Evolutionary conservation across 2,113 vertebrate species (phyloP), one percentile per base, ranked within the genome.

Genomic region (Astur gentilis): DNA sequence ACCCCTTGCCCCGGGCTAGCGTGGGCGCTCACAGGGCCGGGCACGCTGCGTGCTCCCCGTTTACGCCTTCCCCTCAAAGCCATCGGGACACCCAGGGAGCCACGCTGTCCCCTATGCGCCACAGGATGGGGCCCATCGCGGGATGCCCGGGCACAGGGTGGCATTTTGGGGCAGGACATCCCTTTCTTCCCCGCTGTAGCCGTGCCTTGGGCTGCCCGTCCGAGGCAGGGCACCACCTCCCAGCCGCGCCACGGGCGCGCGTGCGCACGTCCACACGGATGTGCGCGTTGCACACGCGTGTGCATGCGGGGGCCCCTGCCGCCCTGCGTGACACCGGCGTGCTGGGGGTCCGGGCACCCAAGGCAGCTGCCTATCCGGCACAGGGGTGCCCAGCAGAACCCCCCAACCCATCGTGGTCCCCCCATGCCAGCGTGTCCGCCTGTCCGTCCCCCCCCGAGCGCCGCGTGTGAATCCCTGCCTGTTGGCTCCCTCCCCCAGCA

Each of bases 401-500:
- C 77, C 90, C 14, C 5, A 14, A 27, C 55, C 50, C 81, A 1
- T 36, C 15, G 2, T 19, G 1, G 5, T 10, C 31, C 54, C 54
- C 36, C 85, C 64, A 16, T 70, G 94, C 91, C 89, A 26, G 93
- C 73, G 50, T 6, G 79, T 23, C 83, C 25, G 52, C 64, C 83
- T 66, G 36, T 16, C 83, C 61, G 34, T 16, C 83, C 61, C 36
- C 29, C 8, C 70, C 38, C 13, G 50, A 26, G 83, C 7, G 22
- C 88, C 44, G 84, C 54, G 55, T 70, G 83, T 82, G 89, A 77
- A 84, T 83, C 86, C 60, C 89, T 72, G 95, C 82, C 69, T 66
- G 26, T 80, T 40, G 85, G 65, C 86, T 95, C 70, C 93, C 91
- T 82, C 93, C 95, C 82, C 86, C 93, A 83, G 69, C 95, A 60